Base-by-base conservation (phyloP, 2,797 vertebrate genomes). In the Apogon talboti region DNA sequence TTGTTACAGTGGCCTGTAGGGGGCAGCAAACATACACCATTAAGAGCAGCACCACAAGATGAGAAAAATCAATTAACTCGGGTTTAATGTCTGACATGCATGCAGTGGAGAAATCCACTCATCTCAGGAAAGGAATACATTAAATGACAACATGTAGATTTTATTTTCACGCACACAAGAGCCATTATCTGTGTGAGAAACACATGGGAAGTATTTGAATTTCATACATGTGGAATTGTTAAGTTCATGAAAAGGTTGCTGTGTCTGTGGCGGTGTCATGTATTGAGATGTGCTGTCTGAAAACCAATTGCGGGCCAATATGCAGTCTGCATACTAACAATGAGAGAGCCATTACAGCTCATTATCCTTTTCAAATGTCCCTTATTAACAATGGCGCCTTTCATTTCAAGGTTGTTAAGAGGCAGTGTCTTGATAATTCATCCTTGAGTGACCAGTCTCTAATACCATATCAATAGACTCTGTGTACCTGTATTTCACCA, bases 1-100 rank as follows among this genome's bases (percentile, higher is more conserved):
- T 99, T 99, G 92, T 99, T 99, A 89, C 97, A 98, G 85, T 99
- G 98, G 11, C 98, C 98, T 99, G 88, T 40, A 79, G 84, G 78
- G 74, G 67, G 71, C 72, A 82, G 76, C 75, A 86, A 14, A 87
- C 30, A 33, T 75, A 74, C 65, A 43, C 19, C 0, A 7, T 65
- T 12, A 63, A 7, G 0, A 12, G 7, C 16, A 45, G n/a, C 46
- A 24, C 9, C 47, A 19, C 0, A 40, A 14, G 3, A 16, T 30
- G 33, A 2, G 10, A 24, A 14, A 58, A 61, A 68, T 45, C 42
- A 28, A 58, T 65, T 44, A 45, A 14, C 11, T 53, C 7, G 0
- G 10, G 4, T 38, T 60, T 45, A 10, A 66, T 58, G 52, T 18
- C 33, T 9, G 10, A 51, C 37, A 24, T 7, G 13, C 30, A 47